Evolutionary conservation across 2,888 invertebrate species (phyloP).

Genomic region (Protodeltote pygarga): DNA sequence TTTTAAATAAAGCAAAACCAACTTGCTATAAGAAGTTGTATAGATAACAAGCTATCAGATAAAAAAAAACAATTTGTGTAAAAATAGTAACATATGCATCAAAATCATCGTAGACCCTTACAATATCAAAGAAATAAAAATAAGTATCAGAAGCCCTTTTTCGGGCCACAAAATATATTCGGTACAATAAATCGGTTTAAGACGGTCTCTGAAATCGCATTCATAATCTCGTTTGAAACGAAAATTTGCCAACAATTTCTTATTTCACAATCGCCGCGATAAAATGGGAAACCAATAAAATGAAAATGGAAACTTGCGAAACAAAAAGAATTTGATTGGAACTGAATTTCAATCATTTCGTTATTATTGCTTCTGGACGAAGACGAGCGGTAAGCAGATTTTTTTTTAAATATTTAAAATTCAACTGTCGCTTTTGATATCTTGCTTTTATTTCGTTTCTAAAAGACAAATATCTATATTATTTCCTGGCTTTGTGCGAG

Average conservation of each 20-base stretch:
- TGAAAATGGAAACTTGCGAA: slow-evolving; percentile 74
- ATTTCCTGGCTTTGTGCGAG: too few relatives aligned
- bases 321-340: slow-evolving; percentile 71
- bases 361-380: slow-evolving; percentile 54
- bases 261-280: slow-evolving; percentile 66
- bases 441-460: too few relatives aligned
- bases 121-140: not conserved
- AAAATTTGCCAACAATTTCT: slow-evolving; percentile 49
- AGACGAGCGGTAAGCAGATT: slow-evolving; percentile 57
- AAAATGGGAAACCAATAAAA: slow-evolving; percentile 70
- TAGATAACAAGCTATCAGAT: too few relatives aligned
- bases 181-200: not conserved
- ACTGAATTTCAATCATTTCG: slow-evolving; percentile 64
- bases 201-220: slow-evolving; percentile 11
- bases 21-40: too few relatives aligned
- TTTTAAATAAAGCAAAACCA: too few relatives aligned
- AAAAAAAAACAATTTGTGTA: too few relatives aligned
- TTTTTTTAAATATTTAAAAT: slow-evolving; percentile 40
- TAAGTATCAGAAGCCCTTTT: not conserved
- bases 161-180: slow-evolving; percentile 17
- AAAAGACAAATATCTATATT: too few relatives aligned
- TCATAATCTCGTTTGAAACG: slow-evolving; percentile 20
- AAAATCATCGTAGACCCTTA: too few relatives aligned
- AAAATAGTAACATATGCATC: too few relatives aligned
- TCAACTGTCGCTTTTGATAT: too few relatives aligned